phyloP scores from a whole-genome alignment of 2,113 vertebrate genomes.

The Ahaetulla prasina region DNA sequence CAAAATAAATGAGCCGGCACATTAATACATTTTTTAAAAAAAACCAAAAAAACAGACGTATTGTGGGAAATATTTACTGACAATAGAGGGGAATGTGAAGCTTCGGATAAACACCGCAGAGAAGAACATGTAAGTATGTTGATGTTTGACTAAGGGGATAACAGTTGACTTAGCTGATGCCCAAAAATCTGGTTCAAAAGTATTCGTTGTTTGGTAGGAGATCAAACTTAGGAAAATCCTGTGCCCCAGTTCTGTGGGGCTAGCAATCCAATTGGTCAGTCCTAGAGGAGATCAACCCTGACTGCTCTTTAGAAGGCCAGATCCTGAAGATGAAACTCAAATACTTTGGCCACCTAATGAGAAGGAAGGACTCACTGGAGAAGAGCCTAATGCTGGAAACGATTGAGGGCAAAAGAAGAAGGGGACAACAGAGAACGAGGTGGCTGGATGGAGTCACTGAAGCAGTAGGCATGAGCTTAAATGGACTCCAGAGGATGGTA shows the following conservation, averaged over 20 bases:
- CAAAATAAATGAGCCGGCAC: conserved; percentile 66
- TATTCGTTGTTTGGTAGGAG: conserved; percentile 20
- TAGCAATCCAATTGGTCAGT: too few species aligned
- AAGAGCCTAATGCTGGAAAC: too few species aligned
- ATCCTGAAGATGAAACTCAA: too few species aligned
- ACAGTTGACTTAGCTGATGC: conserved; percentile 40
- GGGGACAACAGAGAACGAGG: too few species aligned
- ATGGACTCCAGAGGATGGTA: too few species aligned
- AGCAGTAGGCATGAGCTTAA: too few species aligned
- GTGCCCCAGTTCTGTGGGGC: not conserved
- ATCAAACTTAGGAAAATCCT: not conserved
- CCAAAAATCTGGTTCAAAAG: conserved; percentile 21
- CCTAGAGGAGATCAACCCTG: too few species aligned
- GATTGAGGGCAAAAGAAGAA: too few species aligned
- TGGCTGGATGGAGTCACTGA: too few species aligned
- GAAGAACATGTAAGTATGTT: conserved; percentile 51
- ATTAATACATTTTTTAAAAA: conserved; percentile 60
- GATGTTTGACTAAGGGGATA: conserved; percentile 25
- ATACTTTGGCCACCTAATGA: too few species aligned
- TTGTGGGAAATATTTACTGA: conserved; percentile 70
- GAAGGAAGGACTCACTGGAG: too few species aligned
- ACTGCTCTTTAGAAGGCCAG: too few species aligned
- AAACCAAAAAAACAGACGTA: conserved; percentile 59
- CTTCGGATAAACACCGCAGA: conserved; percentile 51
- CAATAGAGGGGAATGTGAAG: conserved; percentile 61